Conservation (phyloP, 2,888 invertebrate genomes). For the Trichopria drosophilae region DNA sequence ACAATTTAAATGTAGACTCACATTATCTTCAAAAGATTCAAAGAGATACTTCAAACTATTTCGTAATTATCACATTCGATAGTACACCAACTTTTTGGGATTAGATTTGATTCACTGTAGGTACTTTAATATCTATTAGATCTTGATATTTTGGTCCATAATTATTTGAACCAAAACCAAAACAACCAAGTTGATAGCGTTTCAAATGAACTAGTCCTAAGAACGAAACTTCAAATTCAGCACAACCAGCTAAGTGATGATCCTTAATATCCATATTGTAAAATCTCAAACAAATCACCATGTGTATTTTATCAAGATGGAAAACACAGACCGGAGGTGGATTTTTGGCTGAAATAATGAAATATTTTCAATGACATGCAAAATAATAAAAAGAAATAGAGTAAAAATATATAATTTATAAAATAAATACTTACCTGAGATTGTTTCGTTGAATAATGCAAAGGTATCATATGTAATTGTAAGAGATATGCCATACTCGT, state of each 20-base stretch:
- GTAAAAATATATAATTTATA: slow-evolving; percentile 5
- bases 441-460: slow-evolving; percentile 45
- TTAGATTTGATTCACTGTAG: too few relatives aligned
- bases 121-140: too few relatives aligned
- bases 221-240: slow-evolving; percentile 32
- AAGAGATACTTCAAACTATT: too few relatives aligned
- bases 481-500: slow-evolving; percentile 47
- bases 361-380: slow-evolving; percentile 13
- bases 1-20: too few relatives aligned
- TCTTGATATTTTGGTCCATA: too few relatives aligned
- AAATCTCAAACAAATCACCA: slow-evolving; percentile 43
- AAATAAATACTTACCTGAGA: slow-evolving; percentile 44
- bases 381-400: too few relatives aligned
- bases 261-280: slow-evolving; percentile 41
- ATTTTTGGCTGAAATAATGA: slow-evolving; percentile 42
- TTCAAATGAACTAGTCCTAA: slow-evolving; percentile 61
- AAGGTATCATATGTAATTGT: slow-evolving; percentile 43
- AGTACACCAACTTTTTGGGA: too few relatives aligned
- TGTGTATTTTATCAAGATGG: slow-evolving; percentile 40
- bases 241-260: slow-evolving; percentile 43
- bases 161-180: too few relatives aligned
- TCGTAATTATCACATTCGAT: too few relatives aligned
- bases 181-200: slow-evolving; percentile 55
- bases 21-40: too few relatives aligned
- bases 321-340: slow-evolving; percentile 50